A percentile compares a stretch with the other conserved stretches of the same genome.
These are phyloP conservation scores for Spodoptera exigua DNA, from an alignment of 2,888 invertebrate genomes.

Conservation along the genomic window DNA sequence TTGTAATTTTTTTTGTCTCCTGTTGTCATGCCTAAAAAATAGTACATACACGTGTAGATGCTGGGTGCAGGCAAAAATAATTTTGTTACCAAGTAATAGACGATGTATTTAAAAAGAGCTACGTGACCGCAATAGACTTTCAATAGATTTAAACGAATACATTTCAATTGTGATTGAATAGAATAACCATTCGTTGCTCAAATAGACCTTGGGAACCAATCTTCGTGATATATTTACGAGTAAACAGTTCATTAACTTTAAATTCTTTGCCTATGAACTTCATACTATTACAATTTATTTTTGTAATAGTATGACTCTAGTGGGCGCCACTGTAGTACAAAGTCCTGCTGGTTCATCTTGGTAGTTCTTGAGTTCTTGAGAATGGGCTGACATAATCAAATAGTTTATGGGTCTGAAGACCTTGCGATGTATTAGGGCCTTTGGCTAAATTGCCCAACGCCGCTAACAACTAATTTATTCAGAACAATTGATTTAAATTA, in stretches of 20 bases:
- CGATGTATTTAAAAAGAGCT: no score
- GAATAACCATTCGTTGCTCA: slow-evolving; percentile 12
- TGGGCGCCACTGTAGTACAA: no score
- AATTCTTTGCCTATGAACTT: slow-evolving; percentile 36
- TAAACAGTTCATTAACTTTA: slow-evolving; percentile 37
- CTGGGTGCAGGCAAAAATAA: slow-evolving; percentile 9
- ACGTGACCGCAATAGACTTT: neutral
- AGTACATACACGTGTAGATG: neutral
- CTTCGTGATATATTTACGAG: slow-evolving; percentile 27
- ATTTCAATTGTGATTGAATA: slow-evolving; percentile 18
- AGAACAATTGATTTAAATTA: no score
- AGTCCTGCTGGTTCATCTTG: no score
- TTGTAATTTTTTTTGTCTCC: slow-evolving; percentile 1
- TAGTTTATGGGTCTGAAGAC: no score
- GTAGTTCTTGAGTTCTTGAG: no score
- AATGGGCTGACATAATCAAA: no score
- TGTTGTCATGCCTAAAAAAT: slow-evolving; percentile 22
- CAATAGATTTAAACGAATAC: slow-evolving; percentile 11
- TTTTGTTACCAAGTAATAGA: neutral
- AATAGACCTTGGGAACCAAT: slow-evolving; percentile 38
- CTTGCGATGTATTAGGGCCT: no score
- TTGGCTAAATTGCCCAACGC: no score
- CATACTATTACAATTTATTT: slow-evolving; percentile 18
- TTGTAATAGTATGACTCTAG: neutral
- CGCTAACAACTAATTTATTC: neutral